These are phyloP conservation scores for Lepus townsendii DNA, from an alignment of 2,797 vertebrate species.

Conservation along the genomic window DNA sequence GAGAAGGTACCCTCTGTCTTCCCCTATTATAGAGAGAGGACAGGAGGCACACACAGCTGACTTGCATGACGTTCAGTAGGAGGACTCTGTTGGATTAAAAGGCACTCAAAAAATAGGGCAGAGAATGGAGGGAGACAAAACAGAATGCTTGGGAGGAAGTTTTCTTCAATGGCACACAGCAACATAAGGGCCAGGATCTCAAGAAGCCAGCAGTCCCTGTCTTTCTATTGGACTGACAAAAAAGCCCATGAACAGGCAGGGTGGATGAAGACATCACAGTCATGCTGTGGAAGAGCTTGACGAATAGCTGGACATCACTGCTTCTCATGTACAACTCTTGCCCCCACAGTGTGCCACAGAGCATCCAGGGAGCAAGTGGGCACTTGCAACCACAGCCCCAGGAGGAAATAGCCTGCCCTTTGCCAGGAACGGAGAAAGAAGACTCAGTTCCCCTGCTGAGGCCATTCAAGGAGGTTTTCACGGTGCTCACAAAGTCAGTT, in stretches of 20 bases:
- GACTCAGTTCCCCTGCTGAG: background rate
- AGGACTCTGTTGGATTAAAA: background rate
- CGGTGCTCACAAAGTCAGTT: background rate
- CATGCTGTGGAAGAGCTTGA: background rate
- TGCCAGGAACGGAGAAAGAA: background rate
- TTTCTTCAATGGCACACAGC: background rate
- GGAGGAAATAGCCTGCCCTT: background rate
- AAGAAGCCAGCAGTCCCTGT: background rate
- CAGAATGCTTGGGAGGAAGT: background rate
- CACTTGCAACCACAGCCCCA: no score
- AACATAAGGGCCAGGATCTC: background rate
- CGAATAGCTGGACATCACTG: no score
- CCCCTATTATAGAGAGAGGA: background rate
- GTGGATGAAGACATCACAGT: background rate
- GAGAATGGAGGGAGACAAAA: background rate
- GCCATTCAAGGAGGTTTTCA: background rate
- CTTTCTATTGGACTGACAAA: background rate
- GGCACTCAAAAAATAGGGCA: background rate
- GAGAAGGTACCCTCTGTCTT: background rate
- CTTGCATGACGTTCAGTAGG: background rate
- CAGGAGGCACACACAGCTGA: background rate
- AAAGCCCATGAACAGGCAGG: background rate
- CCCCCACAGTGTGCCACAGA: fast-evolving
- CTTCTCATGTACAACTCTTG: background rate
- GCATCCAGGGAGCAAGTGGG: background rate